Evolutionary conservation across 1,140 invertebrate genomes (phyloP).

Genomic region (Drosophila sproati): DNA sequence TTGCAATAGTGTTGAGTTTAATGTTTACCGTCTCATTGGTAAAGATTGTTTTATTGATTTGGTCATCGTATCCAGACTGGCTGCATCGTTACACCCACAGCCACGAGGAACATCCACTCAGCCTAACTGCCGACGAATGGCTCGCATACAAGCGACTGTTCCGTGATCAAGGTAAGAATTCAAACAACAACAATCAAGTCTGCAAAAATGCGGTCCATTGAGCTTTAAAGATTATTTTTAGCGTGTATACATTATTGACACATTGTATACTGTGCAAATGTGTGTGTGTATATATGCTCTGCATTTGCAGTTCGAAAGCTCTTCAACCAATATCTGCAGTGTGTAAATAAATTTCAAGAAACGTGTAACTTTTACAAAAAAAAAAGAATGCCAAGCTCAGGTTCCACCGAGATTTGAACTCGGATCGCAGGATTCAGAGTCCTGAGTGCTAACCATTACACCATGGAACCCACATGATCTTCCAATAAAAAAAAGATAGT

Average conservation of each 20-base stretch:
- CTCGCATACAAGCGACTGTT: slow-evolving; percentile 89
- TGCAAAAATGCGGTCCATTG: not conserved
- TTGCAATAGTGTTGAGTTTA: slow-evolving; percentile 79
- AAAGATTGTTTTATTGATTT: slow-evolving; percentile 81
- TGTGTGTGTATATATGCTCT: slow-evolving; percentile 1
- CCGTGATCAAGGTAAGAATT: slow-evolving; percentile 88
- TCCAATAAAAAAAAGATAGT: not conserved
- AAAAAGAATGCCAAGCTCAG: not conserved
- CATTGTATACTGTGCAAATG: not conserved
- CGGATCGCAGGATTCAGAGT: slow-evolving; percentile 92
- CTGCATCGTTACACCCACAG: slow-evolving; percentile 33
- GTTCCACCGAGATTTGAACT: slow-evolving; percentile 90
- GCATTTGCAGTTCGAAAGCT: slow-evolving; percentile 16
- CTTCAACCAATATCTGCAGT: slow-evolving; percentile 13
- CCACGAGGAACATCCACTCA: slow-evolving; percentile 20
- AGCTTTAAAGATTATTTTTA: slow-evolving; percentile 24
- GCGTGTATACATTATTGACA: slow-evolving; percentile 2
- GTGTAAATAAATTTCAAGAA: not conserved
- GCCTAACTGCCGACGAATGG: slow-evolving; percentile 88
- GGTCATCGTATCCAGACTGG: slow-evolving; percentile 67
- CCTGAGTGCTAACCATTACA: slow-evolving; percentile 96
- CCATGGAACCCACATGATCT: slow-evolving; percentile 87
- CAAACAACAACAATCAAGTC: slow-evolving; percentile 2
- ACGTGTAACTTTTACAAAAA: not conserved
- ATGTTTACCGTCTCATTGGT: slow-evolving; percentile 83